Percentiles rank a stretch among this genome's conserved stretches.
Evolutionary conservation across 2,797 vertebrate species (phyloP).

Genomic region (Cheirogaleus major): DNA sequence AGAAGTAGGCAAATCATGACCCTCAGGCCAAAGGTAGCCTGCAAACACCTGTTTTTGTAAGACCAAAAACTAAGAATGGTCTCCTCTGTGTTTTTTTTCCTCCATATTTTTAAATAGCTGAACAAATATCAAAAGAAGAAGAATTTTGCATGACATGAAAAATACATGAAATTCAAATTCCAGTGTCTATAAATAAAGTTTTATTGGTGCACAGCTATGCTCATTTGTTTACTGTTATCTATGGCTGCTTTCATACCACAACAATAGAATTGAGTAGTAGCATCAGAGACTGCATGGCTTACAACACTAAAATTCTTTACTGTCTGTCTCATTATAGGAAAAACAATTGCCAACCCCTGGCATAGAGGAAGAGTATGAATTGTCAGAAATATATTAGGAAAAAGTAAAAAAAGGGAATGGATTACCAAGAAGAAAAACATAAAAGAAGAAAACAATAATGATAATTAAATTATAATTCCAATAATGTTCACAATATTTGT

Average conservation of each 20-base stretch:
- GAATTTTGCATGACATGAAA: neutral
- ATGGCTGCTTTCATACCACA: neutral
- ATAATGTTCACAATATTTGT: neutral
- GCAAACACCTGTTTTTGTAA: neutral
- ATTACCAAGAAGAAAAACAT: neutral
- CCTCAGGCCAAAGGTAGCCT: neutral
- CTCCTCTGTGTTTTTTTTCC: neutral
- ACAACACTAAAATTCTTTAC: neutral
- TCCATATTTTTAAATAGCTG: neutral
- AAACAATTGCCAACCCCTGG: neutral
- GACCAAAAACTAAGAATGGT: neutral
- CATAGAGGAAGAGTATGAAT: neutral
- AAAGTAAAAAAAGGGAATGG: constrained; percentile 5
- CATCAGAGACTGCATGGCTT: neutral
- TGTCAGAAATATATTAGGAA: neutral
- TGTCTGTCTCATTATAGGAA: neutral
- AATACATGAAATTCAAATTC: neutral
- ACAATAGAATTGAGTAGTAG: neutral
- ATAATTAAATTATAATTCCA: neutral
- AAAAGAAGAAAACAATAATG: neutral
- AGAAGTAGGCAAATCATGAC: too few relatives aligned
- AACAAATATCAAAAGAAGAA: neutral
- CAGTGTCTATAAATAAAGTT: neutral
- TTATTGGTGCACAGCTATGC: neutral
- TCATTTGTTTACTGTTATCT: neutral